Evolutionary conservation across 2,797 vertebrate genomes (phyloP), one percentile per base, ranked within the genome.

Genomic region (Pagetopsis macropterus): DNA sequence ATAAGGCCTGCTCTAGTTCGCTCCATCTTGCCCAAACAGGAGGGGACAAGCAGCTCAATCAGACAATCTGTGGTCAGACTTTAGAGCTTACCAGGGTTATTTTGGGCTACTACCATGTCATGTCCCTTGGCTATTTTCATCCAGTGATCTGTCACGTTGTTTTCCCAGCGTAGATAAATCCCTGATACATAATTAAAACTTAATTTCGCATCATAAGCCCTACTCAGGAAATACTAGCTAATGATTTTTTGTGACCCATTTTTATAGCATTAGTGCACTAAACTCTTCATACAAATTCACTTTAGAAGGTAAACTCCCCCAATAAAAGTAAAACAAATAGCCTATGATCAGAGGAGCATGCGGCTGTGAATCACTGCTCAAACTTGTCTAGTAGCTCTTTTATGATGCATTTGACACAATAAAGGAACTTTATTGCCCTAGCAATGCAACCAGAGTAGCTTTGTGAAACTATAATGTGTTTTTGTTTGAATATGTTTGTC

Each of bases 51-150:
- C 78, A 79, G 84, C 83, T 84, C 81, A 75, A 88, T 86, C 78
- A 79, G 72, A 85, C 82, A 85, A 89, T 85, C 84, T 86, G 85
- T 74, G 74, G 65, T 81, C 57, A 81, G 86, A 86, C 74, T 90
- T 88, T 85, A 81, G 71, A 77, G 88, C 82, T 89, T 88, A 86
- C 65, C 81, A 5, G 79, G 74, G 80, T 85, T 89, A 87, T 91
- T 92, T 86, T 78, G 66, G 78, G 78, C 74, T 67, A 80, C 83
- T 73, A 84, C 55, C 79, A 66, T 79, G 57, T 68, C 79, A 84
- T 72, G 21, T 76, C 83, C 75, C 58, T 11, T 33, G 1, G 43
- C 68, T 83, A 75, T 81, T 84, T 80, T 49, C 63, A 85, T 66
- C 75, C 72, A 63, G 64, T 74, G 72, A 84, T 86, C 74, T 23